A percentile compares a stretch with the other conserved stretches of the same genome.
phyloP scores from a whole-genome alignment of 2,113 vertebrate species.

The Clupea harengus region DNA sequence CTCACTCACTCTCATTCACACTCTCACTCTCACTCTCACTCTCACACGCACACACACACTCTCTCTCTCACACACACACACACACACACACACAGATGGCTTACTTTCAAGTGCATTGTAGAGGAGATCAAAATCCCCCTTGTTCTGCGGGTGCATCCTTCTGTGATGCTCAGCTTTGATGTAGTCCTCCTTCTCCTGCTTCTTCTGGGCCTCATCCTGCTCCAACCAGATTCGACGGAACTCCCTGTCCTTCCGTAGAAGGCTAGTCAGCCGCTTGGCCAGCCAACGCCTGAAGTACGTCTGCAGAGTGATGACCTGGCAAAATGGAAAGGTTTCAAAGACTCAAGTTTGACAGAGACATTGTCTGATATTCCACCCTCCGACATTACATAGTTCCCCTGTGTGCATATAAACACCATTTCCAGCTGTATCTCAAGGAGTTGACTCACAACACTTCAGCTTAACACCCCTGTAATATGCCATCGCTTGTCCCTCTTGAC shows the following conservation, averaged over 20 bases:
- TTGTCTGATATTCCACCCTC: no score
- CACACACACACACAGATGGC: conserved; percentile 44
- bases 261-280: conserved; percentile 67
- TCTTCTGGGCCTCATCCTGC: conserved; percentile 67
- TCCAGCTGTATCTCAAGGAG: background rate
- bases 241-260: conserved; percentile 64
- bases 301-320: conserved; percentile 83
- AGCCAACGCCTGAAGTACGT: conserved; percentile 77
- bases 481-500: no score
- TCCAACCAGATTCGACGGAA: conserved; percentile 72
- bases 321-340: no score
- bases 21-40: background rate
- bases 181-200: conserved; percentile 74
- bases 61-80: background rate
- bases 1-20: no score
- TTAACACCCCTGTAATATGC: background rate
- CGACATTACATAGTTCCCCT: no score
- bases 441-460: background rate
- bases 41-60: background rate
- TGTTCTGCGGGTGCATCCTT: conserved; percentile 79
- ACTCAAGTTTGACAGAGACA: no score
- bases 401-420: background rate
- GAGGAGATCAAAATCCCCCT: conserved; percentile 85
- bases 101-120: conserved; percentile 85
- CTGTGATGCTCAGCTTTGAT: conserved; percentile 69